Evolutionary conservation across 2,888 invertebrate species (phyloP).

Genomic region (Anticlea derivata): DNA sequence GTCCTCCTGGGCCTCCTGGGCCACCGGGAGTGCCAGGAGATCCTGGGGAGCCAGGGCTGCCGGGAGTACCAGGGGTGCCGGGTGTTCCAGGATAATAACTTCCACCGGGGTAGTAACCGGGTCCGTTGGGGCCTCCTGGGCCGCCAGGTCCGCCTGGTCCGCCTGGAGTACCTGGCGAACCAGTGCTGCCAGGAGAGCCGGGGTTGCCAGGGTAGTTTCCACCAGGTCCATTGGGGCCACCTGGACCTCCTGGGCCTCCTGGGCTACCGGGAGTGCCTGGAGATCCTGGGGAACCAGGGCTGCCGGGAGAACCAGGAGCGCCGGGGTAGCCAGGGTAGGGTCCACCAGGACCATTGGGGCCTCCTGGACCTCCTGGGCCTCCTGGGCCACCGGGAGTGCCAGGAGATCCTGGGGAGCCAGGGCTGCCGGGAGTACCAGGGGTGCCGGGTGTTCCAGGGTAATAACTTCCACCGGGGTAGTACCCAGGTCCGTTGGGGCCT

Average conservation of each 20-base stretch:
- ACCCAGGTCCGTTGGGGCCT: too few relatives aligned
- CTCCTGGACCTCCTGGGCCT: neutral
- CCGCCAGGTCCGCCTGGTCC: too few relatives aligned
- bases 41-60: constrained; percentile 42
- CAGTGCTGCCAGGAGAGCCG: too few relatives aligned
- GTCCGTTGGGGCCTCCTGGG: too few relatives aligned
- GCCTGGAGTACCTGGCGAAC: too few relatives aligned
- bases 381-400: constrained; percentile 39
- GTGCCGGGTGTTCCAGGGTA: too few relatives aligned
- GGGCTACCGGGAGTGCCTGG: constrained; percentile 8
- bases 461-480: too few relatives aligned
- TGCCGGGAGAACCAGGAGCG: constrained; percentile 37
- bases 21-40: constrained; percentile 35
- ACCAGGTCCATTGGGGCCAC: constrained; percentile 35
- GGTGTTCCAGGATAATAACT: constrained; percentile 14
- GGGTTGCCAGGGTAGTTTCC: too few relatives aligned
- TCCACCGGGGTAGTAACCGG: neutral
- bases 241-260: constrained; percentile 30
- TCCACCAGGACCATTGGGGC: too few relatives aligned
- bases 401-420: too few relatives aligned
- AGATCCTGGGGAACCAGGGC: constrained; percentile 32
- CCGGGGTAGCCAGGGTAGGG: constrained; percentile 43
- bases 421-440: too few relatives aligned
- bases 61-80: constrained; percentile 40
- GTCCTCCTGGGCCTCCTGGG: constrained; percentile 24